Evolutionary conservation across 2,888 invertebrate species (phyloP), one percentile per base, ranked within the genome.

Genomic region (Nemoura dubitans): DNA sequence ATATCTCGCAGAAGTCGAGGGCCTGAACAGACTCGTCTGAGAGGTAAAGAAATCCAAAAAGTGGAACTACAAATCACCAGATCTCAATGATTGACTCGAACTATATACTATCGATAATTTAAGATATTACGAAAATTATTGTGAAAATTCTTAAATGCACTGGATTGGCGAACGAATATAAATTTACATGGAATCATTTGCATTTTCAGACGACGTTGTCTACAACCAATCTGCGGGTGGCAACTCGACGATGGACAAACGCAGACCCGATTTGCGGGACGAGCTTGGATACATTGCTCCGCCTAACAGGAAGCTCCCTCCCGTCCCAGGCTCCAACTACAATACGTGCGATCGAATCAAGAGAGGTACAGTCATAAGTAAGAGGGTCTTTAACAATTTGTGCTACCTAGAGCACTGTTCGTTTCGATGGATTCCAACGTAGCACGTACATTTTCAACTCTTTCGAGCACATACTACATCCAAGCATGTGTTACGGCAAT

Each of bases 301-400:
- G 28, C 98, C 97, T 86, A 98, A 98, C 92, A 94, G 97, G 90
- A 98, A 98, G 92, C 94, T 97, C 87, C 97, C 98, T 0, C 98
- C 98, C 28, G 97, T 98, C 7, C 97, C 97, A 86, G 97, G 97
- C 89, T 97, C 97, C 86, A 97, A 97, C 92, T 97, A 97, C 93
- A 97, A 97, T 92, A 98, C 97, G 42, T 97, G 97, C 92, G 97
- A 98, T 92, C 94, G 97, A 90, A 97, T 97, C 93, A 97, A 97
- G 94, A 95, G 97, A 93, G 97, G 97, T 95, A 97, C 96, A 92
- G 96, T 96, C 90, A 96, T 96, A 94, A 96, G 96, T 97, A 94
- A 96, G 96, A 94, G 90, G 27, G 84, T 84, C 84, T 84, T 83
- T 84, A 84, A 84, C 84, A 76, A 29, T 84, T 76, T 76, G 84